phyloP scores from a whole-genome alignment of 2,113 vertebrate genomes.

The Chloebia gouldiae region DNA sequence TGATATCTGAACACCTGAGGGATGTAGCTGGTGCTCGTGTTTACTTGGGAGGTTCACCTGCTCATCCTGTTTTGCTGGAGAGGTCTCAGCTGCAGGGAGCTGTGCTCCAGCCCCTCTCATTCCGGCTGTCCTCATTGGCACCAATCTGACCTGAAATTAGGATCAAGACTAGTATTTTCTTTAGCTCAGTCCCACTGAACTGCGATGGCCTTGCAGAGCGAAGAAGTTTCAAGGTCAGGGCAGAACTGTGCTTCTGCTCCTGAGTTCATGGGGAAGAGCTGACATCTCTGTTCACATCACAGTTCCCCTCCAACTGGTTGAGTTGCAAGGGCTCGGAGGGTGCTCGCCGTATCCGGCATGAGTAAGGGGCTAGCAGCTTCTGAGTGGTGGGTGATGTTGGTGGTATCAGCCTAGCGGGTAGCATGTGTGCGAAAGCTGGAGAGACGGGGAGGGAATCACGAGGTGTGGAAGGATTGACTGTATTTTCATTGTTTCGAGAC shows the following conservation, averaged over 20 bases:
- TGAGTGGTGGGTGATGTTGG: conserved; percentile 40
- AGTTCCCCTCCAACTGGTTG: neutral
- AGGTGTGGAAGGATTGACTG: conserved; percentile 50
- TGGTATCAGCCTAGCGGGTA: conserved; percentile 49
- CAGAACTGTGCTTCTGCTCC: neutral
- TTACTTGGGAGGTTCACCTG: neutral
- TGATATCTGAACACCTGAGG: neutral
- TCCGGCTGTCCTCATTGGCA: neutral
- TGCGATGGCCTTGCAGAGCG: neutral
- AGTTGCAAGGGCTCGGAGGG: neutral
- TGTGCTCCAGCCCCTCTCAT: neutral
- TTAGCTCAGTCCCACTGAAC: neutral
- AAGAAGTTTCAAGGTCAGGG: neutral
- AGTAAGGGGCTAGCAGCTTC: conserved; percentile 34
- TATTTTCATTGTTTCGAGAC: conserved; percentile 65
- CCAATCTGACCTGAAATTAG: neutral
- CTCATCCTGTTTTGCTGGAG: neutral
- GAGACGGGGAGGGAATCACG: conserved; percentile 26
- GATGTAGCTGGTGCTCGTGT: neutral
- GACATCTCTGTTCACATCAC: neutral
- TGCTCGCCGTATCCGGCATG: neutral
- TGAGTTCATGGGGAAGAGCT: neutral
- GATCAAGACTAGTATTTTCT: neutral
- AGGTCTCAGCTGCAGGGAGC: neutral
- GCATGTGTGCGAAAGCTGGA: conserved; percentile 40